Conservation (phyloP, 35 echinoderm and acorn worm species). For the Strongylocentrotus purpuratus region DNA sequence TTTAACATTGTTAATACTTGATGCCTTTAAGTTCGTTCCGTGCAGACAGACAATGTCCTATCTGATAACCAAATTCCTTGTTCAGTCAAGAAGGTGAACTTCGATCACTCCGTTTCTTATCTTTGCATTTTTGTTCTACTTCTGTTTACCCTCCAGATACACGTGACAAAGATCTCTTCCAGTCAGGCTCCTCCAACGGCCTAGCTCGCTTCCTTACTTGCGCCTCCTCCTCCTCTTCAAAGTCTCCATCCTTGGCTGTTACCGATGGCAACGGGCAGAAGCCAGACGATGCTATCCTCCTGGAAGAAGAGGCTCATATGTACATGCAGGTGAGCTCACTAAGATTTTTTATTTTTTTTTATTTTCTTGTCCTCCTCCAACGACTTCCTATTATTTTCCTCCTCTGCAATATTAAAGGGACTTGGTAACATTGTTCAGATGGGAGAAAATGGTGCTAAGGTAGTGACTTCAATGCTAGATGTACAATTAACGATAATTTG, state of each 20-base stretch:
- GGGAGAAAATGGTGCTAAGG: no score
- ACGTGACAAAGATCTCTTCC: conserved; percentile 19
- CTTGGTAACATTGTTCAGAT: no score
- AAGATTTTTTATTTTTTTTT: no score
- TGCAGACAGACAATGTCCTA: not conserved
- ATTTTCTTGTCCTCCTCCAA: no score
- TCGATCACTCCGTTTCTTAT: not conserved
- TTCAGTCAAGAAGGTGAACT: not conserved
- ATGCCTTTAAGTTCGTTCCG: not conserved
- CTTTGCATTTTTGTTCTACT: conserved; percentile 6
- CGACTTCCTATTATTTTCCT: no score
- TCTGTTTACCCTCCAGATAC: not conserved
- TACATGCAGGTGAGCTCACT: conserved; percentile 46
- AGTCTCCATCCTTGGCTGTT: not conserved
- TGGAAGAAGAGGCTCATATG: conserved; percentile 64
- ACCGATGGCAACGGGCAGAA: conserved; percentile 5
- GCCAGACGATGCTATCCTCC: not conserved
- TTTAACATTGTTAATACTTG: no score
- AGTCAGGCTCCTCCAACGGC: not conserved
- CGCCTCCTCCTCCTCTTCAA: not conserved
- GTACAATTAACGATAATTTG: no score
- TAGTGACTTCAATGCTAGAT: no score
- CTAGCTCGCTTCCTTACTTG: not conserved
- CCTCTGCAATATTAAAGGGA: no score
- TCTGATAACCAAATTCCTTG: not conserved